These are phyloP conservation scores for Caenorhabditis doughertyi DNA, from an alignment of 2,888 invertebrate genomes.

Conservation along the genomic window DNA sequence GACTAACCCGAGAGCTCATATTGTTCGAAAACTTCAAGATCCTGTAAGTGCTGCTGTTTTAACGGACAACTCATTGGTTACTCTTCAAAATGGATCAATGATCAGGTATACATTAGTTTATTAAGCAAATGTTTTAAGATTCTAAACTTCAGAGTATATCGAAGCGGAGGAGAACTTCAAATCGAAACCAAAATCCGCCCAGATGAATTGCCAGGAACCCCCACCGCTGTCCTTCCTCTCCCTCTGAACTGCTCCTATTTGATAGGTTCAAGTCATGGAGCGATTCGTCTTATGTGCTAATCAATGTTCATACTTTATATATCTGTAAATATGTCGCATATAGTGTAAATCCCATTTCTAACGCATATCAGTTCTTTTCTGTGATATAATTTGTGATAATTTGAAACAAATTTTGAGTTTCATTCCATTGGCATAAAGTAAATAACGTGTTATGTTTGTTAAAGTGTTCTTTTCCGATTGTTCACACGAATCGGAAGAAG, in stretches of 20 bases:
- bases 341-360: background rate
- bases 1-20: slow-evolving; percentile 59
- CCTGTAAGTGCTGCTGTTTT: slow-evolving; percentile 53
- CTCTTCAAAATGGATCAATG: slow-evolving; percentile 59
- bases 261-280: slow-evolving; percentile 94
- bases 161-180: slow-evolving; percentile 42
- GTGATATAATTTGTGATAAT: slow-evolving; percentile 6
- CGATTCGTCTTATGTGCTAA: slow-evolving; percentile 84
- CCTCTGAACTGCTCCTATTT: slow-evolving; percentile 93
- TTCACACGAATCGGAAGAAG: no score
- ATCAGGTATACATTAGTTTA: slow-evolving; percentile 47
- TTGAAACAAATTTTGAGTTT: slow-evolving; percentile 11
- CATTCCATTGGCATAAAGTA: slow-evolving; percentile 30
- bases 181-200: slow-evolving; percentile 64
- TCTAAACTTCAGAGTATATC: slow-evolving; percentile 52
- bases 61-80: slow-evolving; percentile 49
- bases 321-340: slow-evolving; percentile 28
- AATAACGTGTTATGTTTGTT: slow-evolving; percentile 28
- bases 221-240: slow-evolving; percentile 89
- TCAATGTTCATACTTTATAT: no score
- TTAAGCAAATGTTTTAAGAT: background rate
- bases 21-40: slow-evolving; percentile 67
- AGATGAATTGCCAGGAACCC: slow-evolving; percentile 64
- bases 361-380: slow-evolving; percentile 3
- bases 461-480: slow-evolving; percentile 36